These are phyloP conservation scores for Timema cristinae DNA, from an alignment of 2,888 invertebrate genomes.

Conservation along the genomic window DNA sequence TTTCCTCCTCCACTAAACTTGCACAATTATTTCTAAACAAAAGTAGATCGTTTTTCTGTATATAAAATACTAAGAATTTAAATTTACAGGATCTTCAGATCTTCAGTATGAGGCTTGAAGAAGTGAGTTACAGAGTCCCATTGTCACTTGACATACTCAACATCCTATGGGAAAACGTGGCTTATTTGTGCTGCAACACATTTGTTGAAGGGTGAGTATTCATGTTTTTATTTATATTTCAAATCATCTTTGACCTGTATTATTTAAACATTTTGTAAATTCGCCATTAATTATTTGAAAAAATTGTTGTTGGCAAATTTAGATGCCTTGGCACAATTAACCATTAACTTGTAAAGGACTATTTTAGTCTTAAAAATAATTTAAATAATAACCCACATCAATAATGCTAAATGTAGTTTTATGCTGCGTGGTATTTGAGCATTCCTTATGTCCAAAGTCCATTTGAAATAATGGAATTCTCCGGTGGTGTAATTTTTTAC, in stretches of 20 bases:
- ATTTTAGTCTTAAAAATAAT: too few relatives aligned
- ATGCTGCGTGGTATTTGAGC: not conserved
- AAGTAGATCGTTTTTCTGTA: too few relatives aligned
- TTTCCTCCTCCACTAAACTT: too few relatives aligned
- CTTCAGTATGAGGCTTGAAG: conserved; percentile 73
- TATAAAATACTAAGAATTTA: not conserved
- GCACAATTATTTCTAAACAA: too few relatives aligned
- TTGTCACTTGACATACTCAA: conserved; percentile 65
- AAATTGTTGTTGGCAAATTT: too few relatives aligned
- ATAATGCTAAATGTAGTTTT: not conserved
- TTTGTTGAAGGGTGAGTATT: conserved; percentile 81
- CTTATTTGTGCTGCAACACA: conserved; percentile 79
- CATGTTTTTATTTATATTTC: not conserved
- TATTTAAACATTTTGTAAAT: too few relatives aligned
- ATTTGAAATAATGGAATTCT: not conserved
- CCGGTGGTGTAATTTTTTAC: too few relatives aligned
- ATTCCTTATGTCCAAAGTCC: not conserved
- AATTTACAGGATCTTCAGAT: conserved; percentile 62
- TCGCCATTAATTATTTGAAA: too few relatives aligned
- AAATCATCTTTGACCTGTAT: too few relatives aligned
- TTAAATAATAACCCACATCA: too few relatives aligned
- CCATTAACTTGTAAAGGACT: too few relatives aligned
- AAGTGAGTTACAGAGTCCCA: conserved; percentile 64
- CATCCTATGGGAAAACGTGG: conserved; percentile 82
- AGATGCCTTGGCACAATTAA: too few relatives aligned